Percentiles rank a stretch among this genome's conserved stretches.
phyloP scores from a whole-genome alignment of 1,140 invertebrate genomes.

The Pararge aegeria region DNA sequence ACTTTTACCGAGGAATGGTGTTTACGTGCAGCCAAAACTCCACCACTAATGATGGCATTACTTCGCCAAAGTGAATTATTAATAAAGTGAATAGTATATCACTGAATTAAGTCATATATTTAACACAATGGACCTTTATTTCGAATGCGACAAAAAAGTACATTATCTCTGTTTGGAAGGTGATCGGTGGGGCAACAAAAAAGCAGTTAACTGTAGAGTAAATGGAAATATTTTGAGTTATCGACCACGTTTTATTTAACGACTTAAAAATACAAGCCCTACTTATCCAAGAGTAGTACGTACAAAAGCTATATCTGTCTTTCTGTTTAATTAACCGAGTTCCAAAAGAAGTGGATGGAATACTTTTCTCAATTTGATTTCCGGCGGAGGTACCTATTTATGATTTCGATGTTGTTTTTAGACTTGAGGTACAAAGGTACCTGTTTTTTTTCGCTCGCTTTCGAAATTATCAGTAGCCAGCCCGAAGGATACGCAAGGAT shows the following conservation, averaged over 20 bases:
- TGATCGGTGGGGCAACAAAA: not conserved
- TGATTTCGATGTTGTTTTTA: too few relatives aligned
- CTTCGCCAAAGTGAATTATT: not conserved
- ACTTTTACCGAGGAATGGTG: too few relatives aligned
- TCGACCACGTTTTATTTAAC: not conserved
- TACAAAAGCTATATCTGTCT: not conserved
- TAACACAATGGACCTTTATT: constrained; percentile 12
- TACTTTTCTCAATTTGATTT: too few relatives aligned
- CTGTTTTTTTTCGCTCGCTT: too few relatives aligned
- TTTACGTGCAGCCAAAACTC: not conserved
- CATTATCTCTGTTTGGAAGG: not conserved
- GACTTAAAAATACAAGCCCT: not conserved
- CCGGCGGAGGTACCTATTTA: too few relatives aligned
- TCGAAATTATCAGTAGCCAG: too few relatives aligned
- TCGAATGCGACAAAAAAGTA: constrained; percentile 1
- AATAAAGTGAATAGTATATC: not conserved
- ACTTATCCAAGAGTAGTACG: too few relatives aligned
- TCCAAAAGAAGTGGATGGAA: too few relatives aligned
- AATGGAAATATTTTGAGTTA: constrained; percentile 1
- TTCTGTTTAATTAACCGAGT: too few relatives aligned
- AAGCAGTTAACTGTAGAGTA: not conserved
- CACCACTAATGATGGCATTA: not conserved
- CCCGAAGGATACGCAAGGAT: too few relatives aligned
- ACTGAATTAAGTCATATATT: constrained; percentile 14
- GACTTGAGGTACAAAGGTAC: too few relatives aligned